A percentile compares a stretch with the other conserved stretches of the same genome.
These are phyloP conservation scores for Ophioderma brevispina DNA, from an alignment of 35 echinoderm and acorn worm species.

Conservation along the genomic window DNA sequence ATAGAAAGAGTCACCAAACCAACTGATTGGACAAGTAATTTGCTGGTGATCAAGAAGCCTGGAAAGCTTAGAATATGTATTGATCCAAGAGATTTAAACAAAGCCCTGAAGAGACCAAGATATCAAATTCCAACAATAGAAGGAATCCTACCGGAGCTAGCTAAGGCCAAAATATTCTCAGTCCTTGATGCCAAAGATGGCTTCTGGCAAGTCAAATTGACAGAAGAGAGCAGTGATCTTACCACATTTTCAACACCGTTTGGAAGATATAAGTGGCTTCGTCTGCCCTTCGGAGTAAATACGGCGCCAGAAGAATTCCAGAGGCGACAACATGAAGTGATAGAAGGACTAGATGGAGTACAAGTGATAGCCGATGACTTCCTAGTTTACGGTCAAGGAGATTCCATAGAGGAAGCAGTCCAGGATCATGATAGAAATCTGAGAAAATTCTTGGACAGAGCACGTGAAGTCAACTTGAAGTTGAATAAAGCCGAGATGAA, in stretches of 20 bases:
- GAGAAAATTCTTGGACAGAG: constrained; percentile 17
- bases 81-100: constrained; percentile 47
- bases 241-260: too few species aligned
- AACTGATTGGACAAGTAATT: too few species aligned
- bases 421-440: constrained; percentile 48
- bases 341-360: constrained; percentile 35
- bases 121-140: constrained; percentile 49
- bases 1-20: not conserved
- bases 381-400: constrained; percentile 30
- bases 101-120: constrained; percentile 34
- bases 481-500: constrained; percentile 9
- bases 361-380: constrained; percentile 53
- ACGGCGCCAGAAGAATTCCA: constrained; percentile 61
- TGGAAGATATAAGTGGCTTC: too few species aligned
- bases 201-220: too few species aligned
- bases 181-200: too few species aligned
- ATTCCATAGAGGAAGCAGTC: constrained; percentile 27
- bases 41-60: not conserved
- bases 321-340: constrained; percentile 54
- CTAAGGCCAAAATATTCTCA: constrained; percentile 49
- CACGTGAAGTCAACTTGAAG: constrained; percentile 46
- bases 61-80: constrained; percentile 26
- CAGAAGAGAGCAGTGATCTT: constrained; percentile 33
- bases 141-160: constrained; percentile 32
- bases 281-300: constrained; percentile 58